phyloP scores from a whole-genome alignment of 1,140 invertebrate species.

The Drosophila biarmipes region DNA sequence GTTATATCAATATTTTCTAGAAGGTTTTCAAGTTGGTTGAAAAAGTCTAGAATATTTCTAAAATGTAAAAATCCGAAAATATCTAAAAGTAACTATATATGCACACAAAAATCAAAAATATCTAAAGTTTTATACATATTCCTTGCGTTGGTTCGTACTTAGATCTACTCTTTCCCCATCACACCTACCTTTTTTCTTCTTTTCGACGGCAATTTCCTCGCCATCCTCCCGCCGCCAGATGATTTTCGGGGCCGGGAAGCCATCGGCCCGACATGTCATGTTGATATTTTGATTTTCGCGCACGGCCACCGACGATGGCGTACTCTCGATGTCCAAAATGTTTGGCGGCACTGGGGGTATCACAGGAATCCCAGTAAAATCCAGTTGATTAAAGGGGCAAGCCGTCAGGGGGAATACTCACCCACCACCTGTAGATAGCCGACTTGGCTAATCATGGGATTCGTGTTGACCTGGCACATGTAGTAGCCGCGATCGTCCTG shows the following conservation, averaged over 20 bases:
- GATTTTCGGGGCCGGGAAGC: conserved; percentile 94
- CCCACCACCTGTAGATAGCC: conserved; percentile 97
- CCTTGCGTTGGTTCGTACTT: too few species aligned
- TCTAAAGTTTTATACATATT: too few species aligned
- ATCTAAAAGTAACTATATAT: too few species aligned
- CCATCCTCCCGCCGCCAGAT: conserved; percentile 96
- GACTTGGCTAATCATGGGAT: conserved; percentile 97
- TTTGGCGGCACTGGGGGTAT: conserved; percentile 92
- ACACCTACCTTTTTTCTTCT: conserved; percentile 90
- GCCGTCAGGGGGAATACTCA: conserved; percentile 85
- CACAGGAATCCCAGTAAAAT: neutral
- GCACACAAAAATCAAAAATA: too few species aligned
- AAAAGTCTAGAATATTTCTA: too few species aligned
- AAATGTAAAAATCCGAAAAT: too few species aligned
- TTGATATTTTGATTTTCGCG: conserved; percentile 96
- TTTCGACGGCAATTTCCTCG: conserved; percentile 91
- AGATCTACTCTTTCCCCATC: neutral
- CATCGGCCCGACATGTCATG: conserved; percentile 94
- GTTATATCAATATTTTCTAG: too few species aligned
- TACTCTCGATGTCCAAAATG: conserved; percentile 93
- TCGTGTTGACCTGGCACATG: conserved; percentile 98
- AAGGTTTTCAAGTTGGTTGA: too few species aligned
- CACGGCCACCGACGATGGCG: conserved; percentile 94
- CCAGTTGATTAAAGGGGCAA: neutral
- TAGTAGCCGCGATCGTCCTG: conserved; percentile 95